A percentile compares a stretch with the other conserved stretches of the same genome.
phyloP scores from a whole-genome alignment of 92 coral and sea anemone genomes.

The Epizoanthus stellaris region DNA sequence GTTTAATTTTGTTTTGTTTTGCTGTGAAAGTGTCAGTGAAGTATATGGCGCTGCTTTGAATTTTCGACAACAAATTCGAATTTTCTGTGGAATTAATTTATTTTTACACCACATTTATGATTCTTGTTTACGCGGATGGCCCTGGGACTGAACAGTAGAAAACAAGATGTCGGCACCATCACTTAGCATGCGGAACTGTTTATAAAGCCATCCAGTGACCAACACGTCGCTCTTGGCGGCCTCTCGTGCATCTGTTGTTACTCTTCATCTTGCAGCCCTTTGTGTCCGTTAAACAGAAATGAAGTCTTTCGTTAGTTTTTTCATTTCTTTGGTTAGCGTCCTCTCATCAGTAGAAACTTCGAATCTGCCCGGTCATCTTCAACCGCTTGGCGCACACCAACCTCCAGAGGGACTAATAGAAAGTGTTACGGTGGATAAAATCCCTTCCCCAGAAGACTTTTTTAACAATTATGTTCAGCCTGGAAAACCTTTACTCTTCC shows the following conservation, averaged over 20 bases:
- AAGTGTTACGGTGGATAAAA: slow-evolving; percentile 27
- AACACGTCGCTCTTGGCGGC: neutral
- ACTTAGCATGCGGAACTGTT: neutral
- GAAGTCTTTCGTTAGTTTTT: neutral
- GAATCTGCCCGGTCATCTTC: slow-evolving; percentile 84
- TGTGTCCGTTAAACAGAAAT: neutral
- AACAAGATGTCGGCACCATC: neutral
- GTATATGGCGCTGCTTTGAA: too few relatives aligned
- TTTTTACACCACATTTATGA: too few relatives aligned
- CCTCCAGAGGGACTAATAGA: slow-evolving; percentile 74
- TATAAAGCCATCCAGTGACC: neutral
- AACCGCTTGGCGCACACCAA: slow-evolving; percentile 90
- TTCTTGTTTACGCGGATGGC: neutral
- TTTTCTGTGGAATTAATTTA: too few relatives aligned
- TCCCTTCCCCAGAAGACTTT: slow-evolving; percentile 84
- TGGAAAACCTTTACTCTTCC: slow-evolving; percentile 84
- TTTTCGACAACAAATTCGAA: too few relatives aligned
- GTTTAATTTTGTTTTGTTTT: too few relatives aligned
- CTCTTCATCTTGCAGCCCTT: neutral
- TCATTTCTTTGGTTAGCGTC: neutral
- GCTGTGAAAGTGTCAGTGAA: too few relatives aligned
- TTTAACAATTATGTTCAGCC: slow-evolving; percentile 78
- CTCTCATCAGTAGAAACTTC: neutral
- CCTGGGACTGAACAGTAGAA: neutral
- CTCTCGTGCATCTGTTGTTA: neutral